Base-by-base conservation (phyloP, 2,888 invertebrate genomes). In the Therioaphis trifolii region DNA sequence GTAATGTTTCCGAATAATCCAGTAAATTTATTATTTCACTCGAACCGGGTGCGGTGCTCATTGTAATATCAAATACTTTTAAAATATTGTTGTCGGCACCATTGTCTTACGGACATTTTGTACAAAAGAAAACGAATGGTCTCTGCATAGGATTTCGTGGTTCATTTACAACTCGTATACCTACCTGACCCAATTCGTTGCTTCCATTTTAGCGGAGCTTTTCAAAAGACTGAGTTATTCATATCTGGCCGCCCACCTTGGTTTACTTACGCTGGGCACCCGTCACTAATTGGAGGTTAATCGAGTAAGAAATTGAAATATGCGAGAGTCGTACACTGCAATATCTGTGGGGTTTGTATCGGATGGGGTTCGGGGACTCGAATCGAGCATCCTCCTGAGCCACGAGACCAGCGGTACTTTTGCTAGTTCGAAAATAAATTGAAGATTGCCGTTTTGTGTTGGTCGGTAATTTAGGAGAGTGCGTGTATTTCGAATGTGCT, bases 161-260 rank as follows among this genome's bases (percentile, higher is more conserved):
- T 72, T 80, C 61, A 46, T 80, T 80, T 61, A 61, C 46, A 49
- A 49, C 15, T 2, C 46, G 12, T 55, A 24, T 35, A 78, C 43
- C n/a, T 61, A 7, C 58, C 61, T 35, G 55, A 80, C 71, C 80
- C 29, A 29, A 72, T 69, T 80, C 21, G 21, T 72, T 15, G 7
- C 29, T 69, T 79, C 40, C 61, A 49, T 71, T 61, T 61, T 49
- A 61, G 21, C 4, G 29, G 58, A 46, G 68, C 40, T 35, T 61
- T 61, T 80, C 61, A 61, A 80, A 80, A 61, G 71, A 61, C 15
- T 49, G 12, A 71, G 24, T 61, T 71, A 79, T 79, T 80, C 61
- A 61, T 72, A 58, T 46, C 71, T 58, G 15, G 46, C 40, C 52
- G 35, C n/a, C n/a, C 12, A 43, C 40, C 46, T 14, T 71, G 58